Percentiles rank a stretch among this genome's conserved stretches.
phyloP scores from a whole-genome alignment of 2,797 vertebrate species.

The Sparus aurata region DNA sequence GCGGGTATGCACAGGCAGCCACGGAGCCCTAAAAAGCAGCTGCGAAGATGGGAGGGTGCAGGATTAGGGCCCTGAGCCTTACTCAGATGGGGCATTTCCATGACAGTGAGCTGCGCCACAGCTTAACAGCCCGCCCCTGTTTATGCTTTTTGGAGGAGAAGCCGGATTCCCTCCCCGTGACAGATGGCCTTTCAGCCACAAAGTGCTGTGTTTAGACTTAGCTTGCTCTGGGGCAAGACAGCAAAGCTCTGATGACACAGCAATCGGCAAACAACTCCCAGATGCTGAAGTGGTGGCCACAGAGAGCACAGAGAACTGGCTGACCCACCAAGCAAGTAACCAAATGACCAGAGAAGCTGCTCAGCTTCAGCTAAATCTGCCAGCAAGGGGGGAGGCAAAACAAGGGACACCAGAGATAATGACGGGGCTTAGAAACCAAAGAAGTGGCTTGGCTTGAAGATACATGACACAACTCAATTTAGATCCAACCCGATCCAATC shows the following conservation, averaged over 20 bases:
- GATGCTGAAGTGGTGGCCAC: conserved; percentile 77
- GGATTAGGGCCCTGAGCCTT: conserved; percentile 83
- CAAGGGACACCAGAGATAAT: conserved; percentile 74
- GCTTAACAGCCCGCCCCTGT: conserved; percentile 85
- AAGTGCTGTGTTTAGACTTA: conserved; percentile 87
- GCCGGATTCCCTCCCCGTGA: conserved; percentile 84
- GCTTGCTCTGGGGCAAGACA: conserved; percentile 82
- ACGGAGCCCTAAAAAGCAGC: conserved; percentile 81
- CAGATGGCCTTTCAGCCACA: conserved; percentile 88
- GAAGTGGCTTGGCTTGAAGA: conserved; percentile 72
- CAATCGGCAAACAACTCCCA: conserved; percentile 83
- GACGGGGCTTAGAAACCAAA: conserved; percentile 70
- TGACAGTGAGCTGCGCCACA: conserved; percentile 82
- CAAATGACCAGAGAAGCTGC: conserved; percentile 71
- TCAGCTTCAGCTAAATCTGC: conserved; percentile 60
- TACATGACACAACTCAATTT: conserved; percentile 78
- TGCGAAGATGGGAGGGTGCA: conserved; percentile 82
- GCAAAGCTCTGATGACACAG: conserved; percentile 85
- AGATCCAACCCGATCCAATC: conserved; percentile 65
- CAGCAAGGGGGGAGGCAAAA: conserved; percentile 50
- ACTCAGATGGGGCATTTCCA: conserved; percentile 87
- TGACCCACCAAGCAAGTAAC: conserved; percentile 73
- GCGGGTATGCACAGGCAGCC: conserved; percentile 64
- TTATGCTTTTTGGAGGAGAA: conserved; percentile 86
- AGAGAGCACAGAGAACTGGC: conserved; percentile 73